Evolutionary conservation across 1,140 invertebrate genomes (phyloP).

Genomic region (Mya arenaria): DNA sequence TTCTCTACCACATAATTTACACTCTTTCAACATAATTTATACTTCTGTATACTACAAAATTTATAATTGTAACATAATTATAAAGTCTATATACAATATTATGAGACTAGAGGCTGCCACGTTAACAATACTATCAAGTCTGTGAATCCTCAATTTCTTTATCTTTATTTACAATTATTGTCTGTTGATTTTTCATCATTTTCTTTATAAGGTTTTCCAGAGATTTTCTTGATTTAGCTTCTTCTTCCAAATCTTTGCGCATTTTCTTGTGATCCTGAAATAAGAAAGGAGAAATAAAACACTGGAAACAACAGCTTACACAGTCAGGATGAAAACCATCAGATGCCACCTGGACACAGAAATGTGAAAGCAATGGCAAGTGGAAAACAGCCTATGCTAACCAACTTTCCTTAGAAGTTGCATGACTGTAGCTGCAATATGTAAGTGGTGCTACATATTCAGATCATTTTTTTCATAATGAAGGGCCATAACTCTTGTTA

Average conservation of each 20-base stretch:
- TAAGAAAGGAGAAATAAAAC: no score
- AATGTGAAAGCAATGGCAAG: background rate
- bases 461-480: no score
- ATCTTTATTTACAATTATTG: slow-evolving; percentile 21
- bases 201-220: slow-evolving; percentile 45
- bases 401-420: background rate
- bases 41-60: no score
- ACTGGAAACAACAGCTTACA: no score
- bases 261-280: slow-evolving; percentile 53
- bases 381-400: background rate
- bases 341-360: background rate
- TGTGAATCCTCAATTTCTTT: slow-evolving; percentile 30
- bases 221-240: slow-evolving; percentile 36
- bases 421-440: background rate
- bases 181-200: slow-evolving; percentile 35
- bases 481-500: no score
- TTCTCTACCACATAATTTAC: no score
- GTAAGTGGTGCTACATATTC: background rate
- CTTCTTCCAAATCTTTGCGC: slow-evolving; percentile 41
- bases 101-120: no score
- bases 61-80: no score
- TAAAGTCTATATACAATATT: no score
- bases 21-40: no score
- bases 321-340: background rate
- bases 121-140: slow-evolving; percentile 46